Base-by-base conservation (phyloP, 2,888 invertebrate genomes). In the Thera britannica region DNA sequence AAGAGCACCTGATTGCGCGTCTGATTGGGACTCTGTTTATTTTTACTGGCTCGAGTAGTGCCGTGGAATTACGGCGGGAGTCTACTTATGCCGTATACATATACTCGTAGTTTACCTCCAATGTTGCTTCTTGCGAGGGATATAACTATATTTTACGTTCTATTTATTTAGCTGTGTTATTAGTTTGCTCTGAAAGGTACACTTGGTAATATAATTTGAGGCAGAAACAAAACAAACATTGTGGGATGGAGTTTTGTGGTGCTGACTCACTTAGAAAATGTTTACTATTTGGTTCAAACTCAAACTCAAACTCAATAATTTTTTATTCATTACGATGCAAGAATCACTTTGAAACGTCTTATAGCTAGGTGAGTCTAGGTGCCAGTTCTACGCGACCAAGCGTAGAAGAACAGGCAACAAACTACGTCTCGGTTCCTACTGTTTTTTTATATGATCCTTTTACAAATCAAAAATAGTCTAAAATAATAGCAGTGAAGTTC, bases 1-100 rank as follows among this genome's bases (percentile, higher is more conserved):
- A 87, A 86, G 82, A 87, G 87, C 90, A 92, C 92, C 92, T 92
- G 92, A 92, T 92, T 92, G 90, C 90, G 87, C 77, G 78, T 74
- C 87, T 88, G 87, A 89, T 89, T 86, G 88, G 83, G 82, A 80
- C 81, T 71, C 79, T 83, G 87, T 87, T 87, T 87, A 86, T 87
- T 87, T 87, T 89, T 87, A 89, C 85, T 82, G 82, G 73, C 73
- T 78, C 77, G 79, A 83, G 80, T 81, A 58, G 44, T 58, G 57
- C 23, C 71, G 77, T 72, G 79, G 75, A 79, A 85, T 82, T 83
- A 85, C 86, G 23, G 34, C 34, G 46, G 44, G 6, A 51, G 58
- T 34, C 35, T 55, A 60, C 54, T 59, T n/a, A 54, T 5, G 48
- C 5, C 34, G 35, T 54, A 8, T 38, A 81, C 85, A 82, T 83